These are phyloP conservation scores for Oryzias curvinotus DNA, from an alignment of 2,113 vertebrate species.

Conservation along the genomic window DNA sequence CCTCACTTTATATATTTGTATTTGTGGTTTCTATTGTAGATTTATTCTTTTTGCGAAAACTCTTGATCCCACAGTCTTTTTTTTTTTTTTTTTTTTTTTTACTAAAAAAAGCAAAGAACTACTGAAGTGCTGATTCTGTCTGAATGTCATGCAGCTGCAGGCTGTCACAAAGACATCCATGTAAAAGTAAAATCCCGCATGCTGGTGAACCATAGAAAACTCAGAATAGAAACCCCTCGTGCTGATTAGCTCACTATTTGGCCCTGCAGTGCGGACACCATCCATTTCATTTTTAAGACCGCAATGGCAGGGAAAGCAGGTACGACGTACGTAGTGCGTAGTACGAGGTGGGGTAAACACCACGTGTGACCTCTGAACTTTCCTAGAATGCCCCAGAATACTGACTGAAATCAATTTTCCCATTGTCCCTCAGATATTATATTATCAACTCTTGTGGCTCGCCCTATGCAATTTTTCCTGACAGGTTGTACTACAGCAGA, in stretches of 20 bases:
- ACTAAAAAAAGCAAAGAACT: no score
- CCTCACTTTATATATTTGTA: neutral
- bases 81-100: no score
- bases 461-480: conserved; percentile 29
- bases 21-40: neutral
- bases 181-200: conserved; percentile 8
- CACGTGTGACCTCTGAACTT: conserved; percentile 8
- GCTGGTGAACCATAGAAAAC: conserved; percentile 52
- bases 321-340: no score
- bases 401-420: conserved; percentile 37
- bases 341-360: conserved; percentile 29
- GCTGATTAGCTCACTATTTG: conserved; percentile 75
- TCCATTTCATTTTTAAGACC: conserved; percentile 49
- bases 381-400: conserved; percentile 16
- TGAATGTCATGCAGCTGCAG: conserved; percentile 11
- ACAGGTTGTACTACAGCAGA: conserved; percentile 24
- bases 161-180: conserved; percentile 29
- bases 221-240: conserved; percentile 42
- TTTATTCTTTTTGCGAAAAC: neutral
- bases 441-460: conserved; percentile 21
- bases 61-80: no score
- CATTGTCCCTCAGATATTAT: conserved; percentile 32
- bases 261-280: conserved; percentile 23
- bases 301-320: conserved; percentile 21
- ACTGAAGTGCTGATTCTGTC: no score